phyloP scores from a whole-genome alignment of 2,888 invertebrate species.

The Caenorhabditis sulstoni region DNA sequence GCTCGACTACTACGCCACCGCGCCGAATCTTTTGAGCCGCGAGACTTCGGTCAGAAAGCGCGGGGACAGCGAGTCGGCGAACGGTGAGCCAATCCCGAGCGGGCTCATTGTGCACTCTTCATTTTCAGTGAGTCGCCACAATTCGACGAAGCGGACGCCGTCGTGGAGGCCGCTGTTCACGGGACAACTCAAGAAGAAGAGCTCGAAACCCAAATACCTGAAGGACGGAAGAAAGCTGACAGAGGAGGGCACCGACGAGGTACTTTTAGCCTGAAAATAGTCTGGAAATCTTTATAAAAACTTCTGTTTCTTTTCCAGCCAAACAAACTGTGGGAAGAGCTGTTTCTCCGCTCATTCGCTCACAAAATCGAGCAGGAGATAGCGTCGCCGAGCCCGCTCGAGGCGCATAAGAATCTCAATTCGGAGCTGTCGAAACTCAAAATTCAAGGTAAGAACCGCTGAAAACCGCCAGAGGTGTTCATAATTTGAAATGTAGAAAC shows the following conservation, averaged over 20 bases:
- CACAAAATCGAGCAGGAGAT: slow-evolving; percentile 76
- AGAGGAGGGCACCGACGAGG: slow-evolving; percentile 46
- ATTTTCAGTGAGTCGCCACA: slow-evolving; percentile 45
- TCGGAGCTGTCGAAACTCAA: slow-evolving; percentile 60
- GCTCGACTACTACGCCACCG: slow-evolving; percentile 73
- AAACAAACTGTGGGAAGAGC: slow-evolving; percentile 75
- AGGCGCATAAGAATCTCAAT: slow-evolving; percentile 67
- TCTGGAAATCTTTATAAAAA: slow-evolving; percentile 34
- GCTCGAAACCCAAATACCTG: slow-evolving; percentile 69
- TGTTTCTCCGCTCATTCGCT: slow-evolving; percentile 74
- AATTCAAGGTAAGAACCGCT: slow-evolving; percentile 59
- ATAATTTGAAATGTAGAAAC: slow-evolving; percentile 4
- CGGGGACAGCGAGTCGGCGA: slow-evolving; percentile 50
- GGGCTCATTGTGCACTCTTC: not conserved
- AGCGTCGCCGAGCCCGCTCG: slow-evolving; percentile 67
- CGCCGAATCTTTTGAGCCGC: slow-evolving; percentile 59
- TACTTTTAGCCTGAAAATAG: not conserved
- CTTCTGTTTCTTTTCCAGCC: slow-evolving; percentile 56
- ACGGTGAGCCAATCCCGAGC: slow-evolving; percentile 29
- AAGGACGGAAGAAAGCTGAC: slow-evolving; percentile 73
- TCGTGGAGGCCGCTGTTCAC: slow-evolving; percentile 70
- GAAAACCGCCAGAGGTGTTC: not conserved
- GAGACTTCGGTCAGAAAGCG: slow-evolving; percentile 51
- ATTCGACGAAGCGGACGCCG: slow-evolving; percentile 55
- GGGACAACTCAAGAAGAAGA: slow-evolving; percentile 62